Base-by-base conservation (phyloP, 2,797 vertebrate species). In the Neosalanx taihuensis region DNA sequence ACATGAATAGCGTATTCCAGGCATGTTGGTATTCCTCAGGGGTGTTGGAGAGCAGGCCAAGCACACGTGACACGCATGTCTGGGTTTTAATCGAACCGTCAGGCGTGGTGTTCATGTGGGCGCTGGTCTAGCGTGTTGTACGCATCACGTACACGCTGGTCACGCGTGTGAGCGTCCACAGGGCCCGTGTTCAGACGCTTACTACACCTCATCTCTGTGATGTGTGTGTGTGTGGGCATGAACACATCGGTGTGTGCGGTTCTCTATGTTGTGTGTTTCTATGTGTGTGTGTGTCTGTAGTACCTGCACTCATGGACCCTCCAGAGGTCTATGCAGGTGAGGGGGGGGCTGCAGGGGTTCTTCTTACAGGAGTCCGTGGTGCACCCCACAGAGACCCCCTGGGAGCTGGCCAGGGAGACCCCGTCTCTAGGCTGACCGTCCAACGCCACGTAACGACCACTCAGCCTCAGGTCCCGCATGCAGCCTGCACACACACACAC, bases 281-380 rank as follows among this genome's bases (percentile, higher is more conserved):
- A 2, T 46, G 46, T 72, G 60, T 59, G 56, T 26, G 35, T 61
- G 17, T 86, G 95, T 95, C 94, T 95, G 94, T 94, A 96, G 13
- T 86, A 95, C 95, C 94, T 95, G 95, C 94, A 96, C 86, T 96
- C 93, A 0, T 96, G 93, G 72, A 93, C 92, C 89, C 95, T 93
- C 95, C 95, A 96, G 77, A 96, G 80, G 86, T 96, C 95, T 31
- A 94, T 91, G 46, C 95, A 96, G 77, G 94, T 91, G 81, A 95
- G 94, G 49, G 94, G 93, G 41, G 89, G 91, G 81, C 82, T 92
- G 68, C 96, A 97, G 9, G 94, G 93, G 84, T 94, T 95, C 80
- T 79, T 94, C 76, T 91, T 94, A 85, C 95, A 96, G 71, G 95
- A 94, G 74, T 96, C 94, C 0, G 96, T 97, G 15, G 87, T 89